phyloP scores from a whole-genome alignment of 2,888 invertebrate species.

The Pseudoips prasinana region DNA sequence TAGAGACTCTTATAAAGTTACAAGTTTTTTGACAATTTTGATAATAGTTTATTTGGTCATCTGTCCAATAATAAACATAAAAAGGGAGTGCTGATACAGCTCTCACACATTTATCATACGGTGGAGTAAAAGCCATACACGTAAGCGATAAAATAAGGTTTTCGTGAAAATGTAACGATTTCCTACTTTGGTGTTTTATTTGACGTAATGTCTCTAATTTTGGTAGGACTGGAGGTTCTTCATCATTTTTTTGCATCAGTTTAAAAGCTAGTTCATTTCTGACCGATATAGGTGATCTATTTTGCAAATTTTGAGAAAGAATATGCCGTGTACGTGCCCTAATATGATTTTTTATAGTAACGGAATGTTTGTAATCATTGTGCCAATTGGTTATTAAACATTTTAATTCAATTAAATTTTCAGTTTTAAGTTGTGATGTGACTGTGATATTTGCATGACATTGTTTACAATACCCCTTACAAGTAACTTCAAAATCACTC shows the following conservation, averaged over 20 bases:
- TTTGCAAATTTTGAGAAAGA: slow-evolving; percentile 3
- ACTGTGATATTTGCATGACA: slow-evolving; percentile 8
- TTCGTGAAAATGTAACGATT: slow-evolving; percentile 4
- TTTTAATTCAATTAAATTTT: slow-evolving; percentile 6
- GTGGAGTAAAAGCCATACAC: slow-evolving; percentile 7
- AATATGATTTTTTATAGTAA: slow-evolving; percentile 6
- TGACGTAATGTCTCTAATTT: slow-evolving; percentile 5
- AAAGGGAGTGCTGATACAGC: slow-evolving; percentile 7
- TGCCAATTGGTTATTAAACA: slow-evolving; percentile 5
- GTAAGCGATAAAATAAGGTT: slow-evolving; percentile 7
- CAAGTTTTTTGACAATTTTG: slow-evolving; percentile 6
- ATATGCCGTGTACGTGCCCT: slow-evolving; percentile 3
- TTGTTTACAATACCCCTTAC: slow-evolving; percentile 9
- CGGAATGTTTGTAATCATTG: slow-evolving; percentile 6
- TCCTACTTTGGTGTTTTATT: slow-evolving; percentile 5
- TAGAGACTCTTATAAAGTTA: slow-evolving; percentile 5
- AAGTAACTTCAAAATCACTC: slow-evolving; percentile 3
- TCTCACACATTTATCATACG: slow-evolving; percentile 7
- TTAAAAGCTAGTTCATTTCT: slow-evolving; percentile 5
- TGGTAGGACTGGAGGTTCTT: slow-evolving; percentile 6
- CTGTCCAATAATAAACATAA: slow-evolving; percentile 10
- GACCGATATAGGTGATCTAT: slow-evolving; percentile 2
- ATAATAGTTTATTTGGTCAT: slow-evolving; percentile 8
- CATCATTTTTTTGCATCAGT: slow-evolving; percentile 5
- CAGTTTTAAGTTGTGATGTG: slow-evolving; percentile 4